Conservation (phyloP, 2,797 vertebrate species). For the Scolopax bukidnonensis region DNA sequence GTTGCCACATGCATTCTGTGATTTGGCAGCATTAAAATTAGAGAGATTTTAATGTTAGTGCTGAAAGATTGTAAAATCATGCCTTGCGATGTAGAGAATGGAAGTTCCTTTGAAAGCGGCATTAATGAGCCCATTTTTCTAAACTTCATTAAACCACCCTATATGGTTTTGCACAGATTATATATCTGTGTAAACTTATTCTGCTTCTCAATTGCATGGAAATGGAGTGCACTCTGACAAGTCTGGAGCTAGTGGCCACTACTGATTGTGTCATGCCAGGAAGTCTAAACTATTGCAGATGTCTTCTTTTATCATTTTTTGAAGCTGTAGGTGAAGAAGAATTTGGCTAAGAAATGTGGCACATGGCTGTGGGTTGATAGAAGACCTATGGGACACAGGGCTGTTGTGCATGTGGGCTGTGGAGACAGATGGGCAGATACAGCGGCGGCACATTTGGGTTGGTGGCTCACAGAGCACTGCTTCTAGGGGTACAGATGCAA, state of each 20-base stretch:
- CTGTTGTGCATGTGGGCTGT: background rate
- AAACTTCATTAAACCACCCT: slow-evolving; percentile 75
- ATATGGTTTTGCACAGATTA: background rate
- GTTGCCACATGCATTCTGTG: slow-evolving; percentile 46
- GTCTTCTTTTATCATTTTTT: slow-evolving; percentile 13
- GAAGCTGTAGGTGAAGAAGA: slow-evolving; percentile 10
- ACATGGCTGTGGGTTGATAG: background rate
- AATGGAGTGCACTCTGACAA: slow-evolving; percentile 29
- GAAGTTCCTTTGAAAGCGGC: slow-evolving; percentile 69
- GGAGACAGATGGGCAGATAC: background rate
- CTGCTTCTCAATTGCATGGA: slow-evolving; percentile 64
- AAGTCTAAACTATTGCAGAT: slow-evolving; percentile 48
- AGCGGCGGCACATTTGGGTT: fast-evolving
- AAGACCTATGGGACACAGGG: background rate
- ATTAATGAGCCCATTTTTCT: slow-evolving; percentile 74
- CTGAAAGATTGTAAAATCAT: slow-evolving; percentile 75
- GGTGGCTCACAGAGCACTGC: background rate
- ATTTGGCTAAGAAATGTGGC: background rate
- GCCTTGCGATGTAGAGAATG: slow-evolving; percentile 75
- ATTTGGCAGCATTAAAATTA: slow-evolving; percentile 61
- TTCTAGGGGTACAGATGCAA: background rate
- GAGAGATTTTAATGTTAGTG: slow-evolving; percentile 69
- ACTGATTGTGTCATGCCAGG: slow-evolving; percentile 40
- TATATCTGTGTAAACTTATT: slow-evolving; percentile 53
- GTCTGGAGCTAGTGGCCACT: slow-evolving; percentile 55